Evolutionary conservation across 2,113 vertebrate genomes (phyloP).

Genomic region (Scartelaos histophorus): DNA sequence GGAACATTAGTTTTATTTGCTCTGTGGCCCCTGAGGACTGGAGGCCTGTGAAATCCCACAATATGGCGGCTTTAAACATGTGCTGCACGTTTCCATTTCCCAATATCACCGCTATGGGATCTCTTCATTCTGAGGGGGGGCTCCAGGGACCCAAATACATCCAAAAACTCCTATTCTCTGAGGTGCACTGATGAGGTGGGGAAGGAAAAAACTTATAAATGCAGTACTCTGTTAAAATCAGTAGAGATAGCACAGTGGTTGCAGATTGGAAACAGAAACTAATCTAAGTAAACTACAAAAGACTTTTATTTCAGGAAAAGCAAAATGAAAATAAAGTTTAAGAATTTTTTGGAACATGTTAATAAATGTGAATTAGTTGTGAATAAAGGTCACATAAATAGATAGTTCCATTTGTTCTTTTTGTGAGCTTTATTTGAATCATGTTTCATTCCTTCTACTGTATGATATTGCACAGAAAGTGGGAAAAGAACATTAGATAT

Average conservation of each 20-base stretch:
- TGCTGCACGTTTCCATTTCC: not conserved
- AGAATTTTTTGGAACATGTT: too few species aligned
- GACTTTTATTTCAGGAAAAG: not conserved
- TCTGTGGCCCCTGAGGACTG: slow-evolving; percentile 4
- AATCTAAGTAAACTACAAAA: not conserved
- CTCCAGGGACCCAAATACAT: not conserved
- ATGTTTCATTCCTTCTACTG: not conserved
- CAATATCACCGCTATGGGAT: not conserved
- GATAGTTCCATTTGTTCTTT: not conserved
- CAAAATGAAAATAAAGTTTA: too few species aligned
- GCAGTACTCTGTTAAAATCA: not conserved
- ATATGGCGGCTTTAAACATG: slow-evolving; percentile 8
- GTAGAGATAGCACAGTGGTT: not conserved
- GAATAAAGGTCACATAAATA: too few species aligned
- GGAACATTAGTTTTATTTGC: slow-evolving; percentile 18
- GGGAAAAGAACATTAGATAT: not conserved
- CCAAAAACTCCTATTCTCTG: not conserved
- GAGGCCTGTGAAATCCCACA: not conserved
- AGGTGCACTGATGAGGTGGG: not conserved
- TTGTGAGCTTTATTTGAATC: not conserved
- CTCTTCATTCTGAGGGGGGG: not conserved
- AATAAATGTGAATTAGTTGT: too few species aligned
- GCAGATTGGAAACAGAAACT: not conserved
- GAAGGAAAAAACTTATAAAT: slow-evolving; percentile 3
- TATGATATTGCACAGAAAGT: not conserved